These are phyloP conservation scores for Ormyrus pomaceus DNA, from an alignment of 2,888 invertebrate species.

Conservation along the genomic window DNA sequence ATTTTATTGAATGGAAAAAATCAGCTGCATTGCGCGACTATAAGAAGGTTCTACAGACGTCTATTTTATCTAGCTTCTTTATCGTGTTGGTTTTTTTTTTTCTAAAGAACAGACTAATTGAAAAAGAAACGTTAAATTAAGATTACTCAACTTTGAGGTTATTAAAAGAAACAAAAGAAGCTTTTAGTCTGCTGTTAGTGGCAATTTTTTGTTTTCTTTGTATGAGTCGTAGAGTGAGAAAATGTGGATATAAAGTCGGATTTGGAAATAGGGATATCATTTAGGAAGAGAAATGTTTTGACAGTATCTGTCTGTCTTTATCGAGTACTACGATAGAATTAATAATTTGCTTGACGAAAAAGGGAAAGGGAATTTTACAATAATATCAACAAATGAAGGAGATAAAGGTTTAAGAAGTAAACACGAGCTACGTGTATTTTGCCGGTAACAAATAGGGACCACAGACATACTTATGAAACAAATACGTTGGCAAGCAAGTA, in stretches of 20 bases:
- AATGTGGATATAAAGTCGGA: constrained; percentile 20
- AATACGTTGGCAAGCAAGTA: constrained; percentile 63
- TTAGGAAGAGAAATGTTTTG: not conserved
- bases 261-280: constrained; percentile 34
- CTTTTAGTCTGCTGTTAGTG: constrained; percentile 33
- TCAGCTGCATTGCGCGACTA: constrained; percentile 35
- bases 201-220: constrained; percentile 24
- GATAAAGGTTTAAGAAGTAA: constrained; percentile 39
- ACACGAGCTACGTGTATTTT: constrained; percentile 54
- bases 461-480: constrained; percentile 61
- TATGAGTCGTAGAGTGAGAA: constrained; percentile 20
- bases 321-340: no score
- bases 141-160: constrained; percentile 23
- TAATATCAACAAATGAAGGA: constrained; percentile 39
- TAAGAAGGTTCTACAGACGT: constrained; percentile 21
- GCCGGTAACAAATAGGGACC: constrained; percentile 54
- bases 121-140: constrained; percentile 35
- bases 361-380: constrained; percentile 22
- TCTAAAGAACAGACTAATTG: constrained; percentile 3
- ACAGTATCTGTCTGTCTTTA: no score
- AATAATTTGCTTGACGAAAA: constrained; percentile 1
- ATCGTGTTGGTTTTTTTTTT: constrained; percentile 12
- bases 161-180: constrained; percentile 37
- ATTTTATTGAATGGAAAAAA: constrained; percentile 19
- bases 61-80: constrained; percentile 20